A percentile compares a stretch with the other conserved stretches of the same genome.
phyloP scores from a whole-genome alignment of 1,140 invertebrate genomes.

The Orussus abietinus region DNA sequence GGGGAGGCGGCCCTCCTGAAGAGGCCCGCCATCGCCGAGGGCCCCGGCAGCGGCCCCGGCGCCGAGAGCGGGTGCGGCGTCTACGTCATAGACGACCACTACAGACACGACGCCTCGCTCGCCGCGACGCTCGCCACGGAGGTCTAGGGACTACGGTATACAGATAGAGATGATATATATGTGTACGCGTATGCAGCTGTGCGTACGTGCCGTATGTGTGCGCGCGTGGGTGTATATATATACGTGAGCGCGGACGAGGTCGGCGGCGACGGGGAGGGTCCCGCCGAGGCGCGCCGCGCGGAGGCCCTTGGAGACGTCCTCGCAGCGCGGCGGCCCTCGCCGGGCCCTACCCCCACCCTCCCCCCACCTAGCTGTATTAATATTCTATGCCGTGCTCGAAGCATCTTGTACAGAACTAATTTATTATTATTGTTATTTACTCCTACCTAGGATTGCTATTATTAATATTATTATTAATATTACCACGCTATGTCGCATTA shows the following conservation, averaged over 20 bases:
- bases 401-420: slow-evolving; percentile 54
- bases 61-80: slow-evolving; percentile 48
- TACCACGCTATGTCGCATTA: slow-evolving; percentile 30
- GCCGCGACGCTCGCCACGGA: slow-evolving; percentile 60
- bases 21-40: slow-evolving; percentile 44
- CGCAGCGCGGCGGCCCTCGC: too few species aligned
- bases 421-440: slow-evolving; percentile 54
- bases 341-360: slow-evolving; percentile 18
- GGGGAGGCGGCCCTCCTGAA: slow-evolving; percentile 43
- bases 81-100: slow-evolving; percentile 65
- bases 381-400: slow-evolving; percentile 36
- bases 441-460: slow-evolving; percentile 34
- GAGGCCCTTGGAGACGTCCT: too few species aligned
- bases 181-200: slow-evolving; percentile 1
- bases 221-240: too few species aligned
- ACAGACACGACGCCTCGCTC: slow-evolving; percentile 52
- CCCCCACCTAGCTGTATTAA: slow-evolving; percentile 25
- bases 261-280: too few species aligned
- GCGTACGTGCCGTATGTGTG: too few species aligned
- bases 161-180: too few species aligned
- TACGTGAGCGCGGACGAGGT: too few species aligned
- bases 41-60: slow-evolving; percentile 24
- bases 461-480: slow-evolving; percentile 29
- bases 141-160: too few species aligned
- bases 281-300: neutral